These are phyloP conservation scores for Catostylus mosaicus DNA, from an alignment of 30 jellyfish, hydroid and myxozoan genomes.

Conservation along the genomic window DNA sequence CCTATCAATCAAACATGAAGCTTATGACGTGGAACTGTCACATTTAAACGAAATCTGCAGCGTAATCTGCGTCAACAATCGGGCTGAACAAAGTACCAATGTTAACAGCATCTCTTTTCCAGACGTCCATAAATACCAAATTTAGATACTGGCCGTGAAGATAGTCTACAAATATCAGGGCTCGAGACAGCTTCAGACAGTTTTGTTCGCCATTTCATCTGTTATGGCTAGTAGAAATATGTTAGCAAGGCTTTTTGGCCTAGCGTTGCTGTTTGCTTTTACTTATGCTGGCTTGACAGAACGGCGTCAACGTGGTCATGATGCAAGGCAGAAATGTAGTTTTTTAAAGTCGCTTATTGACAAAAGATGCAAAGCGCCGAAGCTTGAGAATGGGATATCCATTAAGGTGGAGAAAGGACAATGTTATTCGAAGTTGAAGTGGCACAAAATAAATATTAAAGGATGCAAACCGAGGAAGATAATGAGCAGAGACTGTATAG, in stretches of 20 bases:
- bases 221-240: not conserved
- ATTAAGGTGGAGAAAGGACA: constrained; percentile 7
- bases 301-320: not conserved
- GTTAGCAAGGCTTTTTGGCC: too few species aligned
- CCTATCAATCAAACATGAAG: not conserved
- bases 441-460: constrained; percentile 2
- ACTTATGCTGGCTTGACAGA: not conserved
- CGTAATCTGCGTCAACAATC: not conserved
- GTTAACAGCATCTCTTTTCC: not conserved
- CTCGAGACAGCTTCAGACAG: not conserved
- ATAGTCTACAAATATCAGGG: not conserved
- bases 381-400: constrained; percentile 14
- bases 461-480: constrained; percentile 43
- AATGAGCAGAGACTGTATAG: constrained; percentile 1
- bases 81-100: not conserved
- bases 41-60: not conserved
- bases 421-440: constrained; percentile 15
- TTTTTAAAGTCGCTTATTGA: constrained; percentile 10
- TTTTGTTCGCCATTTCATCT: not conserved
- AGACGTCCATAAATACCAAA: not conserved
- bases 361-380: constrained; percentile 16
- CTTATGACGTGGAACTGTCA: not conserved
- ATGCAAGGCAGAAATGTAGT: not conserved
- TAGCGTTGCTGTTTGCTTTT: not conserved
- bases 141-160: not conserved